These are phyloP conservation scores for Allolobophora icterica DNA, from an alignment of 2,888 invertebrate species.

Conservation along the genomic window DNA sequence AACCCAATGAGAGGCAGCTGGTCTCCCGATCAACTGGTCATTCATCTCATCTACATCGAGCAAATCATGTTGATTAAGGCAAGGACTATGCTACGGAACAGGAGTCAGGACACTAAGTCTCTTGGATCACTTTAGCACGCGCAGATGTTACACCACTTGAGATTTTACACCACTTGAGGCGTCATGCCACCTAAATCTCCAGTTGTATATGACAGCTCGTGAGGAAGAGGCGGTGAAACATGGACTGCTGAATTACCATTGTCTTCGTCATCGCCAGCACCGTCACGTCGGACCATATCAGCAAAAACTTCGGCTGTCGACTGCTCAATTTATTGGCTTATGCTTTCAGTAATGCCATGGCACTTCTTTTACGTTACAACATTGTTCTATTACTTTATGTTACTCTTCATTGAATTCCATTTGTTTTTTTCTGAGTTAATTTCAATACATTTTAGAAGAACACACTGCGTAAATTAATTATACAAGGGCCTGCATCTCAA, in stretches of 20 bases:
- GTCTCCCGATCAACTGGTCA: neutral
- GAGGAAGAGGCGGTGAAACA: neutral
- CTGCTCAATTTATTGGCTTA: constrained; percentile 9
- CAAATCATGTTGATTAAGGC: neutral
- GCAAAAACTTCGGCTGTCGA: constrained; percentile 2
- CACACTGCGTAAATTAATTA: neutral
- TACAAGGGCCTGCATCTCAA: neutral
- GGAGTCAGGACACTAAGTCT: neutral
- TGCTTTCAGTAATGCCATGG: neutral
- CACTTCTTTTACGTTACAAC: neutral
- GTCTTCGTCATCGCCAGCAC: neutral
- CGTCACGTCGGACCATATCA: neutral
- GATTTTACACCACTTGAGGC: constrained; percentile 1
- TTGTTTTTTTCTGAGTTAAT: neutral
- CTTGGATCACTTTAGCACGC: neutral
- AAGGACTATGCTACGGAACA: neutral
- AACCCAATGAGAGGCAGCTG: neutral
- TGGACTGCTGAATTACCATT: neutral
- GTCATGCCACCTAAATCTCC: neutral
- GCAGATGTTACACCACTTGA: constrained; percentile 4
- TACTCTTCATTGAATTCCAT: neutral
- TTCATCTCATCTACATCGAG: neutral
- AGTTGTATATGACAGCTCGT: neutral
- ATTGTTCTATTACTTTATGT: neutral
- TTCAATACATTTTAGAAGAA: neutral